These are phyloP conservation scores for Silurus lanzhouensis DNA, from an alignment of 2,797 vertebrate species.

Conservation along the genomic window DNA sequence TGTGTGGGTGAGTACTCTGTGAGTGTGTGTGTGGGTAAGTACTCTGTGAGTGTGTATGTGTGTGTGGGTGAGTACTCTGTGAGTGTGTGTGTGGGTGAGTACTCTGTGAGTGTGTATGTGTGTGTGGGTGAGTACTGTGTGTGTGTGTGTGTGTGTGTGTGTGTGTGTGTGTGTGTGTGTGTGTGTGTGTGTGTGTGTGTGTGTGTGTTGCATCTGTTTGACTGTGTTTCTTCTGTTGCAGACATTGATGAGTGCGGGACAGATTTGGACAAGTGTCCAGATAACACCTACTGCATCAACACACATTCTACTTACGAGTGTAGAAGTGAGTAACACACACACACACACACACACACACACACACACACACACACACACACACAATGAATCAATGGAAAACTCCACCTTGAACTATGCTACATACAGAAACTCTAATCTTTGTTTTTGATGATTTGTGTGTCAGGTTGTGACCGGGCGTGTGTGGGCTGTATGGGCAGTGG, in stretches of 20 bases:
- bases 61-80: too few species aligned
- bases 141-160: too few species aligned
- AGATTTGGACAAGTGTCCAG: slow-evolving; percentile 77
- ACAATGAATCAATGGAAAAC: not conserved
- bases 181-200: not conserved
- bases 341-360: slow-evolving; percentile 11
- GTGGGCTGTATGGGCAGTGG: slow-evolving; percentile 90
- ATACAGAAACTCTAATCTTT: not conserved
- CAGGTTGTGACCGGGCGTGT: slow-evolving; percentile 88
- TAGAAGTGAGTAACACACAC: slow-evolving; percentile 76
- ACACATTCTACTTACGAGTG: slow-evolving; percentile 89
- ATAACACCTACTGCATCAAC: slow-evolving; percentile 89
- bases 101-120: too few species aligned
- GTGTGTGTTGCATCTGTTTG: not conserved
- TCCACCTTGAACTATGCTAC: not conserved
- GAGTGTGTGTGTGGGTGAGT: too few species aligned
- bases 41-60: too few species aligned
- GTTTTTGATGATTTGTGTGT: not conserved
- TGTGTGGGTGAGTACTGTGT: too few species aligned
- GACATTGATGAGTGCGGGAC: slow-evolving; percentile 93
- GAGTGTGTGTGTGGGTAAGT: too few species aligned
- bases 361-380: not conserved
- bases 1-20: too few species aligned
- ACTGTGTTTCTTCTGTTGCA: slow-evolving; percentile 60
- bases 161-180: too few species aligned